Evolutionary conservation across 2,888 invertebrate species (phyloP), one percentile per base, ranked within the genome.

Genomic region (Drosophila aldrichi): DNA sequence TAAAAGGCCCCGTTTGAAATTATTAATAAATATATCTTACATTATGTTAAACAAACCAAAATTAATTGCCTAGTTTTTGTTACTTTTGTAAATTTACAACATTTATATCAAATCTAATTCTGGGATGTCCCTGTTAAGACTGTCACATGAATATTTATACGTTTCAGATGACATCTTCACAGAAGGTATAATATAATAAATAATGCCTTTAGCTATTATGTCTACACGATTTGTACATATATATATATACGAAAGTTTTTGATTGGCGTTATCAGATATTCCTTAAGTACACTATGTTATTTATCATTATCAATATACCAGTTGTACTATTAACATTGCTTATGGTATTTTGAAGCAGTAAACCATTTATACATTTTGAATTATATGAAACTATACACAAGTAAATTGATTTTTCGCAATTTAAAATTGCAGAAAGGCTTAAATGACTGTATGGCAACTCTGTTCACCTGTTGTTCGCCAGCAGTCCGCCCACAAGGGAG

Each of bases 381-480:
- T 20, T 29, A 7, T 14, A 5, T 43, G 9, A 29, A 64, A 55
- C 57, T 29, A 34, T 10, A 41, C 7, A 10, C 5, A 59, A 52
- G n/a, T 25, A 43, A 56, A 74, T 74, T 65, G 62, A 77, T 77
- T 77, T 74, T 74, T 58, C 56, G 41, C 52, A 56, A 25, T 43
- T 52, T 18, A 34, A 38, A 65, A 36, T 62, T 43, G 10, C 40
- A 29, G 22, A 69, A 62, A 55, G 51, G 46, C 29, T 55, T 58
- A 46, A 41, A 7, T 18, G 9, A 46, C 41, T 10, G 49, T 48
- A 20, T 70, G 76, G 69, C 76, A 79, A 62, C 79, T 10, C 66
- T 61, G 61, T 78, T 71, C 85, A 84, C 84, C 84, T 84, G 88
- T 84, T 84, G 88, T 84, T 68, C 84, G 68, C 82, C 74, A 86